Evolutionary conservation across 2,797 vertebrate species (phyloP).

Genomic region (Sebastes taczanowskii): DNA sequence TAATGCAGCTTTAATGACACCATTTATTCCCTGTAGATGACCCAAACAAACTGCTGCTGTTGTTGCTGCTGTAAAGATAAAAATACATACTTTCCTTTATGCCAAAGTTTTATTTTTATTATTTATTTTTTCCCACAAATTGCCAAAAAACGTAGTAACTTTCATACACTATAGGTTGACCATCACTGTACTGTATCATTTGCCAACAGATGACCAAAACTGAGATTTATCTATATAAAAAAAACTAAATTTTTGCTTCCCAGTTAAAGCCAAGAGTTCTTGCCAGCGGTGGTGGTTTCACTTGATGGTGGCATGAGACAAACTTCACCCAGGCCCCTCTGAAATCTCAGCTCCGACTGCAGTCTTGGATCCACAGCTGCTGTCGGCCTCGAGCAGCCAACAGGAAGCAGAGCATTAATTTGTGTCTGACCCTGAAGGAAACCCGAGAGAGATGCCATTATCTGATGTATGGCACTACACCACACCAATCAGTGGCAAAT

Average conservation of each 20-base stretch:
- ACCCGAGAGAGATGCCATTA: conserved; percentile 79
- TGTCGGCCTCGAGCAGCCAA: conserved; percentile 64
- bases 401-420: conserved; percentile 78
- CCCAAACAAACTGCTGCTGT: not conserved
- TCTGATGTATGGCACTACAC: conserved; percentile 69
- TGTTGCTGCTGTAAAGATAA: not conserved
- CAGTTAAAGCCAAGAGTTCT: conserved; percentile 4
- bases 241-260: not conserved
- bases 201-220: not conserved
- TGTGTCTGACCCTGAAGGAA: conserved; percentile 80
- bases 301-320: not conserved
- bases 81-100: not conserved
- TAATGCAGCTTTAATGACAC: not conserved
- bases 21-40: not conserved
- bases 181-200: not conserved
- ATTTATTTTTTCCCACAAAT: not conserved
- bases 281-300: conserved; percentile 13
- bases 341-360: conserved; percentile 23
- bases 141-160: not conserved
- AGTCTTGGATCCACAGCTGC: conserved; percentile 60
- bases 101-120: too few species aligned
- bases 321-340: not conserved
- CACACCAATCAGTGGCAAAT: conserved; percentile 73
- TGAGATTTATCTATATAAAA: not conserved
- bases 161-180: not conserved